Conservation (phyloP, 2,797 vertebrate genomes). For the Acanthurus lineatus region DNA sequence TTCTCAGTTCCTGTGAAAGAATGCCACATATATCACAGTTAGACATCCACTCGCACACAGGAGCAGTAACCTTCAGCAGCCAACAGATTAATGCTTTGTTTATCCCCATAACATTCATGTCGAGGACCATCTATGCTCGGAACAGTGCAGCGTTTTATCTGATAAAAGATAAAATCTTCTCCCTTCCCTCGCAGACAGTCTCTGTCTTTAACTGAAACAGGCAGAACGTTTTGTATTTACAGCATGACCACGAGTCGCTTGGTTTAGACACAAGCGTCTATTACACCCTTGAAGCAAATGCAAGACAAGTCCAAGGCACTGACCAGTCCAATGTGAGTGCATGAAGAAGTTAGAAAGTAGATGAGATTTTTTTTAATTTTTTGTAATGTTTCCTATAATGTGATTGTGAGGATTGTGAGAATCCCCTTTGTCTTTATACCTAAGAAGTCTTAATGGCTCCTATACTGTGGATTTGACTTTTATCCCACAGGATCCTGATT, state of each 20-base stretch:
- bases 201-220: slow-evolving; percentile 54
- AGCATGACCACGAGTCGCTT: slow-evolving; percentile 66
- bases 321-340: slow-evolving; percentile 66
- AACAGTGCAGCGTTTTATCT: slow-evolving; percentile 20
- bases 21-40: not conserved
- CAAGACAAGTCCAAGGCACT: slow-evolving; percentile 54
- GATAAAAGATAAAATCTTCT: slow-evolving; percentile 27
- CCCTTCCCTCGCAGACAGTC: slow-evolving; percentile 31
- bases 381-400: not conserved
- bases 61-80: not conserved
- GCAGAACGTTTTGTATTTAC: slow-evolving; percentile 68
- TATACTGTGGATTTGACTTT: slow-evolving; percentile 33
- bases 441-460: slow-evolving; percentile 11
- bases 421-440: not conserved
- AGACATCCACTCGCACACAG: not conserved
- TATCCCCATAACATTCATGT: slow-evolving; percentile 1
- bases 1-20: slow-evolving; percentile 6
- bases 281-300: slow-evolving; percentile 67
- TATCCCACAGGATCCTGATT: slow-evolving; percentile 67
- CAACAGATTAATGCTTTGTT: slow-evolving; percentile 25
- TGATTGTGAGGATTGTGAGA: slow-evolving; percentile 18
- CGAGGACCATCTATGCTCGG: not conserved
- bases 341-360: slow-evolving; percentile 26
- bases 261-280: slow-evolving; percentile 64
- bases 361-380: not conserved